Base-by-base conservation (phyloP, 2,888 invertebrate species). In the Sturmia bella region DNA sequence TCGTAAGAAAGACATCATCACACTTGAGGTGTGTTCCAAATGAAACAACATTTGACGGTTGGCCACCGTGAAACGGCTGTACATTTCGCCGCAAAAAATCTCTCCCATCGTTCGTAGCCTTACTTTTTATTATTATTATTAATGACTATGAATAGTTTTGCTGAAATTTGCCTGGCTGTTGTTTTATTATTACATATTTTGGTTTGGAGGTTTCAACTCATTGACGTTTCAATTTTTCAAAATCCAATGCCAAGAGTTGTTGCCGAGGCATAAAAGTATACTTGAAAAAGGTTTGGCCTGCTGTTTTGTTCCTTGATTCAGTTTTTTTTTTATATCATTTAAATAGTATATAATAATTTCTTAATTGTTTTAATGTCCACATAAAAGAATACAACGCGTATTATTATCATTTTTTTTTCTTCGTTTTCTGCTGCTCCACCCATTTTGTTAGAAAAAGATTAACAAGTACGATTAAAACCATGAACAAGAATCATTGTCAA, bases 1-100 rank as follows among this genome's bases (percentile, higher is more conserved):
- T 6, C n/a, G n/a, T n/a, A n/a, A n/a, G n/a, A n/a, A 12, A 32
- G 24, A 32, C 52, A 15, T 54, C 5, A 15, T 56, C 11, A 15
- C 45, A n/a, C 37, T 52, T 70, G 19, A 70, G 75, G 80, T 80
- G 80, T 80, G 72, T 80, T 80, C 66, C 54, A 59, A 54, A 64
- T 48, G 80, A 80, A 64, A 43, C 69, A 66, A 80, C 75, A 70
- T 54, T 72, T 43, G 59, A 17, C 59, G 54, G n/a, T n/a, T n/a
- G n/a, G 48, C 43, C 21, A 43, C 27, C 41, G 61, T 32, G 32
- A 72, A 72, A 37, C 17, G 59, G 11, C 45, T 3, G 37, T 15
- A 24, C 54, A 24, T 61, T 61, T 24, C 21, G 11, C 6, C 6
- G 39, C 41, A 61, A 41, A 70, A 70, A 52, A 70, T 66, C 59